Conservation (phyloP, 2,797 vertebrate genomes). For the Merluccius polli region DNA sequence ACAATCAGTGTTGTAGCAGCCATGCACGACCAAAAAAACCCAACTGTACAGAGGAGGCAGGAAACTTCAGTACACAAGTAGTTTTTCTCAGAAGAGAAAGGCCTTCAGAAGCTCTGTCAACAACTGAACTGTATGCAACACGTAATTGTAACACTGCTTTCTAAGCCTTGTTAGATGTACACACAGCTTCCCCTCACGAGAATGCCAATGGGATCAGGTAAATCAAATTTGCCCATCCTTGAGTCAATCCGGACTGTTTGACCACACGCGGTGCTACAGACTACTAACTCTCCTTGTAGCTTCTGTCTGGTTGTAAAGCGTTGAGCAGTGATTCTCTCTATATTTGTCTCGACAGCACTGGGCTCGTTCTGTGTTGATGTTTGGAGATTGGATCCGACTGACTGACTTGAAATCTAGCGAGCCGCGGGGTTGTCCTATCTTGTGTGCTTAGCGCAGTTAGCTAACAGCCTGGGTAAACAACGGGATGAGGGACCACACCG, state of each 20-base stretch:
- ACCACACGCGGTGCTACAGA: not conserved
- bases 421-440: constrained; percentile 33
- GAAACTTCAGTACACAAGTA: not conserved
- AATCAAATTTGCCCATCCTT: not conserved
- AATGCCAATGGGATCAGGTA: not conserved
- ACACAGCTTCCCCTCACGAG: not conserved
- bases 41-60: not conserved
- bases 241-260: not conserved
- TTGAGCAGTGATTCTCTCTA: not conserved
- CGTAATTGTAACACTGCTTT: not conserved
- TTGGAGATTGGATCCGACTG: constrained; percentile 24
- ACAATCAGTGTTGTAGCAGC: not conserved
- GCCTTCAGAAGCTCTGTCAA: not conserved
- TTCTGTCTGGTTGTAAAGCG: not conserved
- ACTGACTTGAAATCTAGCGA: constrained; percentile 10
- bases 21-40: too few species aligned
- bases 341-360: constrained; percentile 19
- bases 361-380: constrained; percentile 18
- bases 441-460: constrained; percentile 58
- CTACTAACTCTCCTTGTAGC: not conserved
- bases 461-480: constrained; percentile 62
- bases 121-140: not conserved
- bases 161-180: not conserved
- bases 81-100: not conserved
- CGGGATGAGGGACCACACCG: constrained; percentile 43